Conservation (phyloP, 2,113 vertebrate species). For the Callorhinus ursinus region DNA sequence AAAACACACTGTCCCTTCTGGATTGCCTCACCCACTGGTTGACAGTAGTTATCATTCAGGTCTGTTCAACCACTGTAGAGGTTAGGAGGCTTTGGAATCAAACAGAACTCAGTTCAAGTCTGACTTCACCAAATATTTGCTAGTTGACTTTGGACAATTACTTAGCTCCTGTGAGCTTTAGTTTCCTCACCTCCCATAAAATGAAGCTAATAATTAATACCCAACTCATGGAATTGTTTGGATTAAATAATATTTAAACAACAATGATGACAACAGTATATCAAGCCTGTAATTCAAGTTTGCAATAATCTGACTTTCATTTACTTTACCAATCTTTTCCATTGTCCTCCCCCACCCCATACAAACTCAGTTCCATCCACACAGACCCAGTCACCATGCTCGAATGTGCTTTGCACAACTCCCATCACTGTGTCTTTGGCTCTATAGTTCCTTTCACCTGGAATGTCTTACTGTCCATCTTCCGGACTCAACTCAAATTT, state of each 20-base stretch:
- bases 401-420: not conserved
- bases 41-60: not conserved
- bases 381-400: not conserved
- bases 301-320: not conserved
- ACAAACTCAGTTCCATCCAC: not conserved
- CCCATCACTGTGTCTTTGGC: not conserved
- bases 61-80: not conserved
- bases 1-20: not conserved
- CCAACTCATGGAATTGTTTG: not conserved
- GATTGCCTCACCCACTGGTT: not conserved
- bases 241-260: not conserved
- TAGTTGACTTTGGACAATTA: conserved; percentile 2
- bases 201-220: not conserved
- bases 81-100: not conserved
- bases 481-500: not conserved
- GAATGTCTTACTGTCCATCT: not conserved
- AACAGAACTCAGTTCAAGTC: not conserved
- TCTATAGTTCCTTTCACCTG: not conserved
- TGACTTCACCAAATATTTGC: not conserved
- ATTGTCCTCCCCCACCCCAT: too few relatives aligned
- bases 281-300: not conserved
- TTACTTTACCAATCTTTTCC: not conserved
- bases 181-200: not conserved
- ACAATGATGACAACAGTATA: not conserved
- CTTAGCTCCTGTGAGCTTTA: not conserved